Evolutionary conservation across 1,140 invertebrate genomes (phyloP), one percentile per base, ranked within the genome.

Genomic region (Magallana ariakensis): DNA sequence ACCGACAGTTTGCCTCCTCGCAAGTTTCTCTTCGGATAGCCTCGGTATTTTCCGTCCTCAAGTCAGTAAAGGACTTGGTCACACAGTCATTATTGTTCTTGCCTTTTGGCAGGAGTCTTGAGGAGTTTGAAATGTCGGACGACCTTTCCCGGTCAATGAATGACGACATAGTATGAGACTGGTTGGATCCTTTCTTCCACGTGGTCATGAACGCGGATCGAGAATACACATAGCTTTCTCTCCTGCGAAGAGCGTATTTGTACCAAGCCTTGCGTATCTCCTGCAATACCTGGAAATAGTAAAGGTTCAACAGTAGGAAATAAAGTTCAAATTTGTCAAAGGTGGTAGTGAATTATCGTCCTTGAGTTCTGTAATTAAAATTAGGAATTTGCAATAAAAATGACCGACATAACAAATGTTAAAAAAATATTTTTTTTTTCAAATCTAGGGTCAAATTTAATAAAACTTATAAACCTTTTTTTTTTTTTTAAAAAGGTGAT

Each of bases 191-290:
- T 13, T 75, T 62, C 55, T 70, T 62, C 85, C 85, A 88, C 10
- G 85, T 81, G 6, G 88, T 86, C 75, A 87, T 33, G 54, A 89
- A 84, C 33, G 88, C 88, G 1, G 88, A 85, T 75, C 88, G 60
- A 6, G 88, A 87, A 46, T 87, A 89, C 70, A 86, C 70, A 26
- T 66, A 75, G 55, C 88, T 89, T 58, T 89, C 88, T 26, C 80
- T 80, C 80, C 88, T 55, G 3, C 85, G 80, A 46, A 89, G 80
- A 11, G 88, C 88, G 57, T 89, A 89, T 85, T 82, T 89, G 88
- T 89, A 85, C 88, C 88, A 89, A 9, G 56, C 81, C 26, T 87
- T 86, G 54, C 70, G 54, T 22, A 89, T 19, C 46, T 86, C 85
- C 55, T 87, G 54, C 56, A 85, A 83, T 11, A 89, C 85, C 88